Evolutionary conservation across 2,888 invertebrate species (phyloP).

Genomic region (Lasioglossum figueresi): DNA sequence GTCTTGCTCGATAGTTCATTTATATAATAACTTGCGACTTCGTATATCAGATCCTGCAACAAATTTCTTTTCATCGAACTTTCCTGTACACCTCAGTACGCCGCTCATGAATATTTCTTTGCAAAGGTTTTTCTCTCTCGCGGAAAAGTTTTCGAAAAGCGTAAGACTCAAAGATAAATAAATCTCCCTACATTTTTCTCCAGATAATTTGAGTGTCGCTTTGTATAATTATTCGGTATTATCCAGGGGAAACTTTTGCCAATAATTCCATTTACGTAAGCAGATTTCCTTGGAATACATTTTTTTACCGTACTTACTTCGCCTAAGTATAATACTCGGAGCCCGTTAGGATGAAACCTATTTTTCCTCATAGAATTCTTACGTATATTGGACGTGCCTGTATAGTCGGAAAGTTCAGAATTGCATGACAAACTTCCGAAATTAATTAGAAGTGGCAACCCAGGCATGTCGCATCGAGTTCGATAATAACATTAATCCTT

Average conservation of each 20-base stretch:
- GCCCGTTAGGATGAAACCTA: background rate
- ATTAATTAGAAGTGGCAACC: background rate
- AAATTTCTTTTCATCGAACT: background rate
- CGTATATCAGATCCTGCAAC: background rate
- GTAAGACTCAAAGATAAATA: background rate
- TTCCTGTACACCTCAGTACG: background rate
- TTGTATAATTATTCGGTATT: background rate
- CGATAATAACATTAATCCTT: background rate
- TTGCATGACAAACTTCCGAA: background rate
- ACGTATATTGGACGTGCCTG: background rate
- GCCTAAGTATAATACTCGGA: background rate
- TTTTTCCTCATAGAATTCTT: background rate
- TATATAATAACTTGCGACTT: background rate
- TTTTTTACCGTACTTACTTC: background rate
- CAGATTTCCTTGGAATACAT: slow-evolving; percentile 8
- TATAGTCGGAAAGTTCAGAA: background rate
- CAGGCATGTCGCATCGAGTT: background rate
- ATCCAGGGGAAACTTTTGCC: background rate
- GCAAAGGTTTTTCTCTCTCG: background rate
- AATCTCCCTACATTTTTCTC: background rate
- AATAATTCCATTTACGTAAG: slow-evolving; percentile 4
- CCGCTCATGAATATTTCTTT: background rate
- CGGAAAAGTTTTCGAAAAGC: background rate
- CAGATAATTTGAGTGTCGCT: background rate
- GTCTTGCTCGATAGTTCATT: background rate